Percentiles rank a stretch among this genome's conserved stretches.
Evolutionary conservation across 1,140 invertebrate species (phyloP).

Genomic region (Hylaeus anthracinus): DNA sequence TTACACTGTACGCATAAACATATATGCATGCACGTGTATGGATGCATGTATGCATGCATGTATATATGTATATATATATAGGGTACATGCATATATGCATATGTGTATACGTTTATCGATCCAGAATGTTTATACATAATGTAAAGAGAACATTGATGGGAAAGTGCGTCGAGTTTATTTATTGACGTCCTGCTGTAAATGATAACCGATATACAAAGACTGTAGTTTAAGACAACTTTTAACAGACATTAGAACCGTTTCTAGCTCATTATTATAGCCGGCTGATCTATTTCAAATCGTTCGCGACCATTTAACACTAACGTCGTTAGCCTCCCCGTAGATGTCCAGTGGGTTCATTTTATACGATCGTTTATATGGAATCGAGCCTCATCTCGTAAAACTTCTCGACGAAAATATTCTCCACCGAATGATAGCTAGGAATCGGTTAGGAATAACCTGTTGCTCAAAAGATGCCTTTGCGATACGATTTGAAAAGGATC

Average conservation of each 20-base stretch:
- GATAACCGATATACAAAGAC: slow-evolving; percentile 70
- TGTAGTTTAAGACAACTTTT: slow-evolving; percentile 80
- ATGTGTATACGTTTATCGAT: slow-evolving; percentile 52
- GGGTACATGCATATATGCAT: no score
- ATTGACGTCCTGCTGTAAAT: slow-evolving; percentile 62
- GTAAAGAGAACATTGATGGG: slow-evolving; percentile 43
- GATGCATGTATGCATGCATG: slow-evolving; percentile 56
- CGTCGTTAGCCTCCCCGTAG: no score
- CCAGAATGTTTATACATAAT: slow-evolving; percentile 48
- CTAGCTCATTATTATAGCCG: slow-evolving; percentile 53
- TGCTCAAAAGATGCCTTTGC: slow-evolving; percentile 65
- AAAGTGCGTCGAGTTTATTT: slow-evolving; percentile 53
- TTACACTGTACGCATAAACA: slow-evolving; percentile 63
- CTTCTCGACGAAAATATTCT: background rate
- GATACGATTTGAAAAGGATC: slow-evolving; percentile 64
- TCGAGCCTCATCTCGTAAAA: background rate
- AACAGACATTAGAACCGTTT: slow-evolving; percentile 77
- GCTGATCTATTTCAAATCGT: slow-evolving; percentile 61
- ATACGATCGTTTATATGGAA: background rate
- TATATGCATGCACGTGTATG: slow-evolving; percentile 69
- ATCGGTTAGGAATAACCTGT: slow-evolving; percentile 18
- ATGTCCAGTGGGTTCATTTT: background rate
- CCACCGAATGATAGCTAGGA: background rate
- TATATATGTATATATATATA: slow-evolving; percentile 19
- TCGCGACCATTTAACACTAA: slow-evolving; percentile 11